Evolutionary conservation across 64 coral and sea anemone genomes (phyloP).

Genomic region (Actinia tenebrosa): DNA sequence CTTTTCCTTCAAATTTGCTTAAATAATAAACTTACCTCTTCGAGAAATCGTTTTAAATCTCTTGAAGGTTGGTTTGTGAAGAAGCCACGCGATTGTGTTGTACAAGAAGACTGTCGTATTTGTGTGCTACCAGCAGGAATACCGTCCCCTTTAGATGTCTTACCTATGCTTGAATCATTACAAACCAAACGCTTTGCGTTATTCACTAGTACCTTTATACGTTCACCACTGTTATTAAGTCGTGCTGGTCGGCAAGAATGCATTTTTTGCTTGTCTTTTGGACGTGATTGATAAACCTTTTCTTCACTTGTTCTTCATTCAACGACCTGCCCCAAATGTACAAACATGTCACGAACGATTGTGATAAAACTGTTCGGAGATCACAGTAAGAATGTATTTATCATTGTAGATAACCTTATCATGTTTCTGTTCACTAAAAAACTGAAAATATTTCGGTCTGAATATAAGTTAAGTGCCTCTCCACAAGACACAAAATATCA

Average conservation of each 20-base stretch:
- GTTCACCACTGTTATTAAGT: constrained; percentile 1
- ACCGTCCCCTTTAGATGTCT: background rate
- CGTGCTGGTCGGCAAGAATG: background rate
- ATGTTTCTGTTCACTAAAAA: too few species aligned
- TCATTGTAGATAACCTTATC: background rate
- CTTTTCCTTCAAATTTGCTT: background rate
- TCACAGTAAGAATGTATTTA: background rate
- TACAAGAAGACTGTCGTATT: background rate
- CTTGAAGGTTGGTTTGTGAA: background rate
- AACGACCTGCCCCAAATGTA: background rate
- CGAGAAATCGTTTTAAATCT: constrained; percentile 76
- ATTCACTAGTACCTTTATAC: constrained; percentile 3
- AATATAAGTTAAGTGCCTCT: background rate
- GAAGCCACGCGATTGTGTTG: background rate
- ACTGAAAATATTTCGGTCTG: too few species aligned
- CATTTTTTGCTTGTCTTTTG: background rate
- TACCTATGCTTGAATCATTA: background rate
- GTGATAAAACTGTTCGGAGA: background rate
- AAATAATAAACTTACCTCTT: constrained; percentile 55
- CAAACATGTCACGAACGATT: background rate
- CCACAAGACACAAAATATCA: background rate
- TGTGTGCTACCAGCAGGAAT: background rate
- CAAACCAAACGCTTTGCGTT: constrained; percentile 14
- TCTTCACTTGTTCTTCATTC: background rate
- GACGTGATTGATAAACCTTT: background rate